phyloP scores from a whole-genome alignment of 2,113 vertebrate species.

The Microcebus lehilahytsara region DNA sequence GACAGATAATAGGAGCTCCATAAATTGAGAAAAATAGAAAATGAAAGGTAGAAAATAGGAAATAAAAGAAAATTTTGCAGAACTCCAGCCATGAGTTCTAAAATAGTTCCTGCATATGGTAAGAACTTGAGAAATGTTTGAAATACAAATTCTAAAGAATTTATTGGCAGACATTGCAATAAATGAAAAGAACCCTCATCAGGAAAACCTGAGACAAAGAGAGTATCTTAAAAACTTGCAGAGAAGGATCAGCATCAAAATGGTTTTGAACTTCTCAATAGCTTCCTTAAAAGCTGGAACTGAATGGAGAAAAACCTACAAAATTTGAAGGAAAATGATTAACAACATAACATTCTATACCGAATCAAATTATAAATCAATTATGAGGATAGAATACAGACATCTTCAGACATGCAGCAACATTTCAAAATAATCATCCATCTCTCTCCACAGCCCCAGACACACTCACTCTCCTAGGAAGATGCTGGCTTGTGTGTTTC shows the following conservation, averaged over 20 bases:
- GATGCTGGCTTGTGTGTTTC: background rate
- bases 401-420: background rate
- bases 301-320: background rate
- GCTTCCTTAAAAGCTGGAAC: background rate
- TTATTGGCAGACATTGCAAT: background rate
- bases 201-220: background rate
- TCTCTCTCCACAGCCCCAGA: background rate
- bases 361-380: background rate
- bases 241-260: background rate
- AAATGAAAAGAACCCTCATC: background rate
- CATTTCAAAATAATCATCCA: background rate
- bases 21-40: conserved; percentile 28
- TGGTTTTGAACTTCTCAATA: background rate
- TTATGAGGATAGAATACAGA: background rate
- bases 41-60: background rate
- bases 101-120: background rate
- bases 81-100: background rate
- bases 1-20: background rate
- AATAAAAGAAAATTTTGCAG: background rate
- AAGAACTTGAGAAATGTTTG: background rate
- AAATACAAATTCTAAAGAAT: conserved; percentile 20
- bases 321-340: background rate
- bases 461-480: background rate
- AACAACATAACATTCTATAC: background rate
- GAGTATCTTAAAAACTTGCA: background rate